These are phyloP conservation scores for Solen grandis DNA, from an alignment of 1,140 invertebrate genomes.

Conservation along the genomic window DNA sequence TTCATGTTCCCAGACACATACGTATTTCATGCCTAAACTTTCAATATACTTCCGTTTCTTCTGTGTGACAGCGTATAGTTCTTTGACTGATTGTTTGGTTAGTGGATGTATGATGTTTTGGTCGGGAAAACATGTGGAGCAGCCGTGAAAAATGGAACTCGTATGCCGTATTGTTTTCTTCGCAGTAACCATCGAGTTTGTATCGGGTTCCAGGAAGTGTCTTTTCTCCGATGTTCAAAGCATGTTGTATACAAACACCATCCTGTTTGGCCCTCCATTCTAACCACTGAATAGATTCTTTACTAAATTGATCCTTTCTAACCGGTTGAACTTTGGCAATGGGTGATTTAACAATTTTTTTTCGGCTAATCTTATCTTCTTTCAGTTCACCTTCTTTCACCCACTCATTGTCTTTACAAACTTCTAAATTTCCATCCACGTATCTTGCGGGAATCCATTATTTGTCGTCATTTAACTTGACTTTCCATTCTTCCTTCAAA, in stretches of 20 bases:
- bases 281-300: conserved; percentile 39
- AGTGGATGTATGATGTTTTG: conserved; percentile 2
- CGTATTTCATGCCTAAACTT: conserved; percentile 36
- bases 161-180: conserved; percentile 45
- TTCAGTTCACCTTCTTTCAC: background rate
- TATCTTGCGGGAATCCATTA: too few relatives aligned
- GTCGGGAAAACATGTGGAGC: too few relatives aligned
- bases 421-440: too few relatives aligned
- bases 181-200: conserved; percentile 52
- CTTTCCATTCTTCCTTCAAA: conserved; percentile 46
- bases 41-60: conserved; percentile 41
- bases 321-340: conserved; percentile 43
- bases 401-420: background rate
- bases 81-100: conserved; percentile 41
- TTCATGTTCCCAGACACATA: too few relatives aligned
- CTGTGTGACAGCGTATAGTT: conserved; percentile 46
- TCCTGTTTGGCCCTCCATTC: conserved; percentile 36
- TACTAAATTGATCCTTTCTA: conserved; percentile 37
- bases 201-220: too few relatives aligned
- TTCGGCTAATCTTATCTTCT: background rate
- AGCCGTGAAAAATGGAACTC: conserved; percentile 64
- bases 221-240: conserved; percentile 53
- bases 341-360: conserved; percentile 13
- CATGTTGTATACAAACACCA: conserved; percentile 47
- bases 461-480: too few relatives aligned